These are phyloP conservation scores for Cistogaster globosa DNA, from an alignment of 2,888 invertebrate species.

Conservation along the genomic window DNA sequence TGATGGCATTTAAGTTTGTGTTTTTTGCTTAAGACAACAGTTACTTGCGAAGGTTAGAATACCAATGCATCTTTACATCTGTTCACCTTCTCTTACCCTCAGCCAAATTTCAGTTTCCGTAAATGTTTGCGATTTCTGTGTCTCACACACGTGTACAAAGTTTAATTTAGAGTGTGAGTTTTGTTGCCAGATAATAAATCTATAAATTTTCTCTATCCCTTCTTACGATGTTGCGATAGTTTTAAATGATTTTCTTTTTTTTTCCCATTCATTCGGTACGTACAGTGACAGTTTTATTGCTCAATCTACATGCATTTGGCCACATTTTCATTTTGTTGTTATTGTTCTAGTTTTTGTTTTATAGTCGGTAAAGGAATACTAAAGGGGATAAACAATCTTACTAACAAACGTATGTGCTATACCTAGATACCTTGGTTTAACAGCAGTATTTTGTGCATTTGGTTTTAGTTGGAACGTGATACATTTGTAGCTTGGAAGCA, in stretches of 20 bases:
- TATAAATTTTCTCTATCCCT: slow-evolving; percentile 63
- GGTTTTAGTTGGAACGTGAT: slow-evolving; percentile 49
- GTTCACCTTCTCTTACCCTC: background rate
- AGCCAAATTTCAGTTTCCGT: slow-evolving; percentile 13
- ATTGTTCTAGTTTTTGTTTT: slow-evolving; percentile 56
- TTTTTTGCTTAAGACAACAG: slow-evolving; percentile 31
- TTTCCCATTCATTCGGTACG: slow-evolving; percentile 44
- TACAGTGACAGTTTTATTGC: slow-evolving; percentile 75
- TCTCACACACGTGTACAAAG: slow-evolving; percentile 6
- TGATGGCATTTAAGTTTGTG: slow-evolving; percentile 39
- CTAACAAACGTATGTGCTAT: background rate
- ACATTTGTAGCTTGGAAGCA: slow-evolving; percentile 19
- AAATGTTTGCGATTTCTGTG: background rate
- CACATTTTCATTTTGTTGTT: slow-evolving; percentile 68
- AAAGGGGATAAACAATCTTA: slow-evolving; percentile 10
- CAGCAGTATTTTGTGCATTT: slow-evolving; percentile 29
- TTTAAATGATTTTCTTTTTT: slow-evolving; percentile 13
- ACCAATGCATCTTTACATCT: slow-evolving; percentile 9
- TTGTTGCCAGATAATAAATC: slow-evolving; percentile 75
- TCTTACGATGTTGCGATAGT: slow-evolving; percentile 36
- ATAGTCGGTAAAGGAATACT: slow-evolving; percentile 28
- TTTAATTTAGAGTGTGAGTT: slow-evolving; percentile 29
- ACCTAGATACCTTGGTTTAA: background rate
- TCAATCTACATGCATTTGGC: slow-evolving; percentile 74
- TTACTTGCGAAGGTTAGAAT: slow-evolving; percentile 46